Conservation (phyloP, 2,888 invertebrate species). For the Caradrina kadenii region DNA sequence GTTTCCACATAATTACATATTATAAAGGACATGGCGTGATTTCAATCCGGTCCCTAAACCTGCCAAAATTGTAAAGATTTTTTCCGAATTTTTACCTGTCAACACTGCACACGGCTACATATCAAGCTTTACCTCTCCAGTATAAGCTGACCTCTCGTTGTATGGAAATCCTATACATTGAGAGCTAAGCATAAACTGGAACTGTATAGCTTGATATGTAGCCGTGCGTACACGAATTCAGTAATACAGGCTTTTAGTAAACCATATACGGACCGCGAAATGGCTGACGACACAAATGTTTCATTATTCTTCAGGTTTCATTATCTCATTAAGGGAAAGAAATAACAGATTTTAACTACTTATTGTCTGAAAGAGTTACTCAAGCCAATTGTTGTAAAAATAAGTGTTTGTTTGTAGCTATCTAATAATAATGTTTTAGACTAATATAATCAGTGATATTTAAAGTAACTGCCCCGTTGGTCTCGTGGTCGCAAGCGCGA, state of each 20-base stretch:
- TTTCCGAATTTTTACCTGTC: constrained; percentile 1
- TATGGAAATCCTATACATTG: too few relatives aligned
- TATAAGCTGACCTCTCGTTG: too few relatives aligned
- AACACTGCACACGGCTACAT: too few relatives aligned
- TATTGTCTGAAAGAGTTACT: not conserved
- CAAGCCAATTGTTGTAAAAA: not conserved
- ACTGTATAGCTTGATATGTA: too few relatives aligned
- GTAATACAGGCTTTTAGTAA: constrained; percentile 3
- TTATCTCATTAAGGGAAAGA: not conserved
- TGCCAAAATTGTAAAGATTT: constrained; percentile 24
- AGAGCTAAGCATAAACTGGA: too few relatives aligned
- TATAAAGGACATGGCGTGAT: not conserved
- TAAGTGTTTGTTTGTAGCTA: not conserved
- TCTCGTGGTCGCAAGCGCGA: too few relatives aligned
- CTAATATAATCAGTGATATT: too few relatives aligned
- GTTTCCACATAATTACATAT: constrained; percentile 11
- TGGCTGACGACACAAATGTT: not conserved
- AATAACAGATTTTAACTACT: not conserved
- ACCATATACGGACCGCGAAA: constrained; percentile 11
- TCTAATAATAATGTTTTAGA: too few relatives aligned
- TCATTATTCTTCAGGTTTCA: constrained; percentile 9
- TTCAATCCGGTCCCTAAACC: not conserved
- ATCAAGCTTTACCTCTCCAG: too few relatives aligned
- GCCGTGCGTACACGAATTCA: not conserved
- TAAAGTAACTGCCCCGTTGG: too few relatives aligned